Evolutionary conservation across 2,888 invertebrate genomes (phyloP).

Genomic region (Mechanitis messenoides): DNA sequence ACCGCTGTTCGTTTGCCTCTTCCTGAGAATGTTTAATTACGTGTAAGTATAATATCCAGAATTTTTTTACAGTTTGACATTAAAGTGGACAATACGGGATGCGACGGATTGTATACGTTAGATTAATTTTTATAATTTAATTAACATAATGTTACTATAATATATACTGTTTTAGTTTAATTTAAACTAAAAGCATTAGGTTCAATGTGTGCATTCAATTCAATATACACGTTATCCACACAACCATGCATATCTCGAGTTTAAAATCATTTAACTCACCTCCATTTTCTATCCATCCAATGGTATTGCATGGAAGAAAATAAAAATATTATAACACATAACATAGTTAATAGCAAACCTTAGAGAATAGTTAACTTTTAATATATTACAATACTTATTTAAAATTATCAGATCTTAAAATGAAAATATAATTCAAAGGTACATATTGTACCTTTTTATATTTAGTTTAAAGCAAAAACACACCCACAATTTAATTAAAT

Average conservation of each 20-base stretch:
- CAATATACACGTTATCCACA: slow-evolving; percentile 8
- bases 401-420: too few species aligned
- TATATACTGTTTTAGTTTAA: too few species aligned
- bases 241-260: slow-evolving; percentile 32
- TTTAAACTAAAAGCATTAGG: slow-evolving; percentile 3
- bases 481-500: too few species aligned
- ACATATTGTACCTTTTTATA: too few species aligned
- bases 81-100: background rate
- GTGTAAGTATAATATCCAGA: background rate
- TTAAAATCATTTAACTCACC: slow-evolving; percentile 52
- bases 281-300: slow-evolving; percentile 67
- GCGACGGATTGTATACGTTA: too few species aligned
- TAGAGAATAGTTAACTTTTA: background rate
- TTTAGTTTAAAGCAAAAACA: too few species aligned
- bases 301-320: slow-evolving; percentile 66
- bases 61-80: background rate
- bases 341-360: slow-evolving; percentile 25
- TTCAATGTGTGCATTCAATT: background rate
- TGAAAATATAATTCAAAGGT: too few species aligned
- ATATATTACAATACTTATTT: too few species aligned
- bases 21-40: slow-evolving; percentile 49
- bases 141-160: too few species aligned
- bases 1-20: slow-evolving; percentile 92
- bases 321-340: slow-evolving; percentile 46
- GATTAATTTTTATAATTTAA: too few species aligned